Evolutionary conservation across 2,113 vertebrate species (phyloP).

Genomic region (Antidorcas marsupialis): DNA sequence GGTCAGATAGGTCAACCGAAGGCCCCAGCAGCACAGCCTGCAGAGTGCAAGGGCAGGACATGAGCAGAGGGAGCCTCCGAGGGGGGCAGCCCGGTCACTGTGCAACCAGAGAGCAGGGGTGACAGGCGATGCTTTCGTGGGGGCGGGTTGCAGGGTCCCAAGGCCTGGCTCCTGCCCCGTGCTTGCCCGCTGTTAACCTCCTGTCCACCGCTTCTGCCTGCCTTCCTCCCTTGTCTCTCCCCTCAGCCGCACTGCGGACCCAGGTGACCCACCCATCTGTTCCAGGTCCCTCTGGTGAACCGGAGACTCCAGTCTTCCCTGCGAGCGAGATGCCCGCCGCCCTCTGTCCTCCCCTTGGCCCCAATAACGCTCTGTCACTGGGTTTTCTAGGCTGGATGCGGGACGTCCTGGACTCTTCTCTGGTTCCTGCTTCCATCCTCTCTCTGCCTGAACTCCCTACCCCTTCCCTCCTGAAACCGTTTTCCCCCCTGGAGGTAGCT

Average conservation of each 20-base stretch:
- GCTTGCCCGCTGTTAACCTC: background rate
- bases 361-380: background rate
- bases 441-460: constrained; percentile 20
- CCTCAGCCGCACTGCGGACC: constrained; percentile 7
- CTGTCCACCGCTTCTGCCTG: constrained; percentile 63
- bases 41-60: background rate
- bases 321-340: background rate
- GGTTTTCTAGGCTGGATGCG: constrained; percentile 75
- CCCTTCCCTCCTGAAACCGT: background rate
- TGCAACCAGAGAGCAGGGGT: background rate
- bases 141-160: background rate
- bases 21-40: background rate
- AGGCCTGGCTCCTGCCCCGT: background rate
- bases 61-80: fast-evolving
- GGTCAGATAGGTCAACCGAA: background rate
- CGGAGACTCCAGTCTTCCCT: constrained; percentile 57
- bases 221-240: constrained; percentile 65
- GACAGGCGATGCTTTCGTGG: background rate
- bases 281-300: constrained; percentile 78
- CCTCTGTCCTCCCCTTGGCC: background rate
- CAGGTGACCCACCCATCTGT: constrained; percentile 73
- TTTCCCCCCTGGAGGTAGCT: background rate
- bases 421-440: constrained; percentile 70
- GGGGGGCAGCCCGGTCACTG: background rate
- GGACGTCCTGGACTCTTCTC: constrained; percentile 70